Percentiles rank a stretch among this genome's conserved stretches.
Conservation (phyloP, 1,140 invertebrate genomes). For the Archivesica marissinica region DNA sequence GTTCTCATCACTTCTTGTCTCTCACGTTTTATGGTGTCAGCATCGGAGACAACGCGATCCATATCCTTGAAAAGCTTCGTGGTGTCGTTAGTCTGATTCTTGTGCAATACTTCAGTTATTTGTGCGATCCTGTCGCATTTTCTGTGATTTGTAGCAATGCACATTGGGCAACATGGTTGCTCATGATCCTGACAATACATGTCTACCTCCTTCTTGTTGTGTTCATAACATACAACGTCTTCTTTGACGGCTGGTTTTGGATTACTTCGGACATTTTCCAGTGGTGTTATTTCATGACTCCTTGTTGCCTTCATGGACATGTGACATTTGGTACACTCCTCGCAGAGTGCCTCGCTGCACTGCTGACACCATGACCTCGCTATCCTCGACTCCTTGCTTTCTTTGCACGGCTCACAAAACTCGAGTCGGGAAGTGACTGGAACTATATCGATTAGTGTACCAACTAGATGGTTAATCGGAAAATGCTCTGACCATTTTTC, state of each 20-base stretch:
- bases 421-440: constrained; percentile 35
- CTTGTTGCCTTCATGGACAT: constrained; percentile 60
- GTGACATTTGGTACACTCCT: constrained; percentile 59
- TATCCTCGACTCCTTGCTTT: constrained; percentile 55
- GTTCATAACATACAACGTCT: constrained; percentile 38
- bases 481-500: constrained; percentile 54
- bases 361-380: constrained; percentile 53
- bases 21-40: constrained; percentile 50
- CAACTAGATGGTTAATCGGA: constrained; percentile 58
- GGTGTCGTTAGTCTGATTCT: not conserved
- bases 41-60: constrained; percentile 25
- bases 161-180: constrained; percentile 49
- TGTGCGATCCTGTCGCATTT: constrained; percentile 48
- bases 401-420: constrained; percentile 62
- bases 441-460: constrained; percentile 57
- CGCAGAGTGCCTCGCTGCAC: constrained; percentile 50
- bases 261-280: constrained; percentile 61
- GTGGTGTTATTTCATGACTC: constrained; percentile 37
- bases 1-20: constrained; percentile 49
- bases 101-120: constrained; percentile 27
- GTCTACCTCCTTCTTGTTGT: constrained; percentile 44
- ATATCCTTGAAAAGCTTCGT: constrained; percentile 45
- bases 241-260: constrained; percentile 47
- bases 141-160: constrained; percentile 51
- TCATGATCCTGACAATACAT: constrained; percentile 63